Evolutionary conservation across 2,888 invertebrate genomes (phyloP), one percentile per base, ranked within the genome.

Genomic region (Pomacea canaliculata): DNA sequence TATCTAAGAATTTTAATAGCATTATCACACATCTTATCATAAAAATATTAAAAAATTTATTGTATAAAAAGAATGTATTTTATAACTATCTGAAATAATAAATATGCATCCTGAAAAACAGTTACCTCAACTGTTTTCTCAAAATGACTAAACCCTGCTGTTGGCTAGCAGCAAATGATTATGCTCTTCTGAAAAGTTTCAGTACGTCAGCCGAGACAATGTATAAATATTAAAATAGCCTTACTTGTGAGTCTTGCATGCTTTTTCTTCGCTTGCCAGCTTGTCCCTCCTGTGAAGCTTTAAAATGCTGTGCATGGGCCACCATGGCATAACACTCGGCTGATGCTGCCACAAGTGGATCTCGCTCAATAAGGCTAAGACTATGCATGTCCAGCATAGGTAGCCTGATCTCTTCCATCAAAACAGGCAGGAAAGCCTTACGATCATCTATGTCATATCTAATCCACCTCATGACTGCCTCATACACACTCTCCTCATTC

Each of bases 391-490:
- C 87, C 48, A 90, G 83, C n/a, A 87, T 86, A 8, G 88, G 85
- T 2, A 90, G 81, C 60, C 90, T 76, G 51, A 90, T 83, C 73
- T 87, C 82, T 70, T 85, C 83, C 56, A 90, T 72, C 48, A 90
- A 80, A 13, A 85, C 81, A 68, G 82, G 82, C 49, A 88, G 75
- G 70, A 84, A 81, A 67, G 80, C 74, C 49, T 84, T 77, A 9
- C 90, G 76, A 13, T 86, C 84, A 60, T 88, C 89, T 13, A 84
- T 73, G 70, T 90, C 89, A 80, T 83, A 85, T n/a, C 87, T 83
- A 7, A 90, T 81, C 90, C 90, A 91, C 56, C 82, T 79, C 77
- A 88, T 83, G n/a, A 87, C 87, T 48, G 90, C 88, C 76, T 88
- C 84, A 79, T 86, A 90, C 19, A 90, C 89, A 9, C 84, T 86